Evolutionary conservation across 2,113 vertebrate genomes (phyloP).

Genomic region (Dicrurus megarhynchus): DNA sequence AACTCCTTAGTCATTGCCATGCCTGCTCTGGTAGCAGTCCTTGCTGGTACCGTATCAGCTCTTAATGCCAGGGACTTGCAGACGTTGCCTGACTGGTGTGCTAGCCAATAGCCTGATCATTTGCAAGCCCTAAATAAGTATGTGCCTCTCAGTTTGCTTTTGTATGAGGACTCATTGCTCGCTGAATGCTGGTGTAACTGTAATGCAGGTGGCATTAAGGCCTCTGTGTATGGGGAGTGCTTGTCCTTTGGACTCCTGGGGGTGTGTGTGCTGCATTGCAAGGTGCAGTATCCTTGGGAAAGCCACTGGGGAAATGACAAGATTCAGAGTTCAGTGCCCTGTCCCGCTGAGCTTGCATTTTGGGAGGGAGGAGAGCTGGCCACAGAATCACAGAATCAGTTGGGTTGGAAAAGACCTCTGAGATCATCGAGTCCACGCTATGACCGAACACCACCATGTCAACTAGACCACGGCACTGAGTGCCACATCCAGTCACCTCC

Average conservation of each 20-base stretch:
- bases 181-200: not conserved
- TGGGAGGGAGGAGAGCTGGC: not conserved
- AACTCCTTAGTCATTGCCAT: not conserved
- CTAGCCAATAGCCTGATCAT: not conserved
- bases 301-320: not conserved
- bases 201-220: not conserved
- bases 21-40: not conserved
- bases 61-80: not conserved
- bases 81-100: not conserved
- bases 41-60: not conserved
- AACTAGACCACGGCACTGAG: not conserved
- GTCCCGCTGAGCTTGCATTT: not conserved
- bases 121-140: not conserved
- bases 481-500: not conserved
- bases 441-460: not conserved
- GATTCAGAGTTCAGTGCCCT: not conserved
- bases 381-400: not conserved
- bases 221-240: not conserved
- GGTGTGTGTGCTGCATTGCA: not conserved
- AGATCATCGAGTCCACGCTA: not conserved
- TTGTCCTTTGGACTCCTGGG: not conserved
- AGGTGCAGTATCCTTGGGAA: not conserved
- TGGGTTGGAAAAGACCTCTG: not conserved
- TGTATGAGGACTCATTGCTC: not conserved
- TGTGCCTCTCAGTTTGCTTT: not conserved